Evolutionary conservation across 2,113 vertebrate species (phyloP), one percentile per base, ranked within the genome.

Genomic region (Mus pahari): DNA sequence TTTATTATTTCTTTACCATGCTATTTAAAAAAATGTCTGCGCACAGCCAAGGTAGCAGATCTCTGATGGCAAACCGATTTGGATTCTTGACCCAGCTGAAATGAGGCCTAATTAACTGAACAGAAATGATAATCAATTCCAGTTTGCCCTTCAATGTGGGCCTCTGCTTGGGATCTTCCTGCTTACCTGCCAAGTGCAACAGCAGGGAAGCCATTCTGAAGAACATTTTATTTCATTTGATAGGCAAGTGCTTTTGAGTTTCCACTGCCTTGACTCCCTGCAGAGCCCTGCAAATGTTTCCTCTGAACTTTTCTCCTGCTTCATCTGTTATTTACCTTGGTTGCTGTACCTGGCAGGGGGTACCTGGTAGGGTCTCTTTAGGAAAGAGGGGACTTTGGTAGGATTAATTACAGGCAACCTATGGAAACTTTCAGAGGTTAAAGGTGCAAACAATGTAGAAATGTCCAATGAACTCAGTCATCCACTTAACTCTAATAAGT

Each of bases 121-220:
- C n/a, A 22, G 48, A 94, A 94, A 87, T 88, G 75, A 42, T 88
- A 94, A 94, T 89, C 58, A 83, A 92, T 94, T 94, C 89, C 28
- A 96, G 50, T 89, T 94, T 94, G 39, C 83, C 45, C 82, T 92
- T 94, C 83, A 91, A 28, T 22, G 12, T 79, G 70, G 83, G 50
- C 60, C 50, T 26, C 84, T 83, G 68, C 60, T 94, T 83, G 60
- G 42, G 58, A 77, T 70, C 70, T 83, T 92, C 68, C 77, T 71
- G 75, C 68, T 28, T 91, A 48, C 87, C 75, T 91, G 89, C 77
- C 89, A 96, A 64, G 39, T 70, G 42, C 16, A 89, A 16, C 89
- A 92, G 68, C 83, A 89, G 89, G 84, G 83, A 94, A 62, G 84
- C 39, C 48, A 77, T 88, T 24, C 88, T 82, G 39, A 94, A 66